phyloP scores from a whole-genome alignment of 2,797 vertebrate species.

The Sparidentex hasta region DNA sequence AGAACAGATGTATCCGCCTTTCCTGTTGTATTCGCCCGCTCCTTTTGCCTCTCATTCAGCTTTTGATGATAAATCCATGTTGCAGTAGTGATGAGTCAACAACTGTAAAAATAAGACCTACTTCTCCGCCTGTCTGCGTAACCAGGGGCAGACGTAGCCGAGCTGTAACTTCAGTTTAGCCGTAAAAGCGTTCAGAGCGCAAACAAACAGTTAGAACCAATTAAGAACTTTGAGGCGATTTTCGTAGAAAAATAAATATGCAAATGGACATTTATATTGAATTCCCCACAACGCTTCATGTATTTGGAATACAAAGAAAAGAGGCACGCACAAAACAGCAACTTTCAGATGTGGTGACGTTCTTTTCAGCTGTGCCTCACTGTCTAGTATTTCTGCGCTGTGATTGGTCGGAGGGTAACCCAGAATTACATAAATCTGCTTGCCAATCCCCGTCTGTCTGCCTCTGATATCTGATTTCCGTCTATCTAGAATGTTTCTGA shows the following conservation, averaged over 20 bases:
- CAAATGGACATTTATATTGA: slow-evolving; percentile 12
- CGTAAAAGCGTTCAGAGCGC: neutral
- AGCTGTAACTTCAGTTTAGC: slow-evolving; percentile 12
- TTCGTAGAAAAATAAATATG: slow-evolving; percentile 4
- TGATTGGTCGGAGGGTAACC: slow-evolving; percentile 23
- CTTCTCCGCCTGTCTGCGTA: slow-evolving; percentile 5
- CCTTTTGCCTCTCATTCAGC: slow-evolving; percentile 22
- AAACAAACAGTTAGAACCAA: neutral
- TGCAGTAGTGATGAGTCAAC: slow-evolving; percentile 52
- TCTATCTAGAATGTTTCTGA: slow-evolving; percentile 24
- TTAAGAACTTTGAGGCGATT: neutral
- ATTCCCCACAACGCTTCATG: slow-evolving; percentile 3
- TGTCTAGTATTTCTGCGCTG: slow-evolving; percentile 18
- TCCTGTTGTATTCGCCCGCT: slow-evolving; percentile 31
- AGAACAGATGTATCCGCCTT: slow-evolving; percentile 33
- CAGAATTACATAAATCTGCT: slow-evolving; percentile 14
- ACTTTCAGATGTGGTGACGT: slow-evolving; percentile 11
- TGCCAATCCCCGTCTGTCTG: neutral
- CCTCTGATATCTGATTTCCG: slow-evolving; percentile 10
- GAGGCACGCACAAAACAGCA: slow-evolving; percentile 35
- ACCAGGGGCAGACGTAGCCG: slow-evolving; percentile 17
- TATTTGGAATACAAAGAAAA: slow-evolving; percentile 18
- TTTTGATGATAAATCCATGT: slow-evolving; percentile 44
- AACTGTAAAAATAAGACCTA: neutral
- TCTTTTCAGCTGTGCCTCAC: slow-evolving; percentile 12